These are phyloP conservation scores for Echinops telfairi DNA, from an alignment of 2,113 vertebrate species.

Conservation along the genomic window DNA sequence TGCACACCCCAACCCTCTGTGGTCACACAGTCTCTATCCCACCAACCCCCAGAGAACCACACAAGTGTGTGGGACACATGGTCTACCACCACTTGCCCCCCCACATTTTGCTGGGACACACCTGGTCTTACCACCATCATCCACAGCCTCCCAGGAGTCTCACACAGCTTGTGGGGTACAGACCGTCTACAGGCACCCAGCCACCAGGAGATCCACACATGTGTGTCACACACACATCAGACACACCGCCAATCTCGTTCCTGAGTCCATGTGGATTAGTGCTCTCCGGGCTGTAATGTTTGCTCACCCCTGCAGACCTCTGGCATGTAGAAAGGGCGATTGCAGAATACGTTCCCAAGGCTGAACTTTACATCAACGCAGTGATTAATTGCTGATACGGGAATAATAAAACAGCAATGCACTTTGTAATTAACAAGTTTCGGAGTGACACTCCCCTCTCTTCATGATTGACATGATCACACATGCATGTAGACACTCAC, in stretches of 20 bases:
- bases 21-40: too few relatives aligned
- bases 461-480: constrained; percentile 50
- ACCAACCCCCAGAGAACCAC: too few relatives aligned
- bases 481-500: background rate
- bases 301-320: constrained; percentile 72
- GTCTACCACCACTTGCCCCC: too few relatives aligned
- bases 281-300: constrained; percentile 36
- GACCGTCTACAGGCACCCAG: constrained; percentile 68
- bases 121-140: too few relatives aligned
- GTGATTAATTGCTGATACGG: constrained; percentile 94
- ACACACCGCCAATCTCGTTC: too few relatives aligned
- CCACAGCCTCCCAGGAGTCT: too few relatives aligned
- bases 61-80: too few relatives aligned
- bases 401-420: constrained; percentile 92
- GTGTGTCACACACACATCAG: too few relatives aligned
- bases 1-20: too few relatives aligned
- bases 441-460: constrained; percentile 74
- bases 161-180: background rate
- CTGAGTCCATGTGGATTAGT: too few relatives aligned
- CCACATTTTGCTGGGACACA: too few relatives aligned
- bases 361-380: constrained; percentile 93
- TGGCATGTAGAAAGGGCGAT: constrained; percentile 82
- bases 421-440: constrained; percentile 91
- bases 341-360: constrained; percentile 87
- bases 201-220: constrained; percentile 74